Evolutionary conservation across 1,140 invertebrate genomes (phyloP), one percentile per base, ranked within the genome.

Genomic region (Pachypsylla venusta): DNA sequence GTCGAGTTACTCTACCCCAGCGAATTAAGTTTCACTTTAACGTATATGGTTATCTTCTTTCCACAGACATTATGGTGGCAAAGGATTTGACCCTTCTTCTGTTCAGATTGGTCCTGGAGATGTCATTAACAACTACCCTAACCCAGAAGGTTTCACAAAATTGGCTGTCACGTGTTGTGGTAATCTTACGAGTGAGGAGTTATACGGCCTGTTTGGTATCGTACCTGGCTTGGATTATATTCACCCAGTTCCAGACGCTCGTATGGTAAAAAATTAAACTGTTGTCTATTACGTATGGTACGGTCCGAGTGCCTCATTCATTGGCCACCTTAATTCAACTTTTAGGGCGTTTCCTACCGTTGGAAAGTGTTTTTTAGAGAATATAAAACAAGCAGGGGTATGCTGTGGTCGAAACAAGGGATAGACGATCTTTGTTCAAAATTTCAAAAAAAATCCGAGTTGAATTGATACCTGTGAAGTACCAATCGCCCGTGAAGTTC

Each of bases 111-210:
- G 30, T 60, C 22, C 53, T 55, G 59, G 59, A 22, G 59, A 60
- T 56, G 24, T 60, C 25, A 60, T 60, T 24, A 60, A 60, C 53
- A 56, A 56, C 20, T 39, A 20, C 20, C 59, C 53, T 3, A 60
- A 60, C 55, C 28, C 58, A 7, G 59, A 56, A 7, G 53, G 53
- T 20, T 60, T 30, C 35, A 60, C 59, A 12, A 60, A 40, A 39
- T 26, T 60, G 22, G 27, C 19, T n/a, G 59, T 54, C 13, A 27
- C 54, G 14, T 57, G 25, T 30, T 28, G 28, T 19, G n/a, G 12
- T 2, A 57, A 30, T 19, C 25, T 57, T 1, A 28, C 25, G 2
- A 12, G 16, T 30, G 24, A 26, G 2, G 14, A 26, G 14, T 26
- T 57, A 27, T 57, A 28, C 20, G 28, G 28, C 4, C n/a, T 57